Conservation (phyloP, 2,113 vertebrate species). For the Dermatemys mawii region DNA sequence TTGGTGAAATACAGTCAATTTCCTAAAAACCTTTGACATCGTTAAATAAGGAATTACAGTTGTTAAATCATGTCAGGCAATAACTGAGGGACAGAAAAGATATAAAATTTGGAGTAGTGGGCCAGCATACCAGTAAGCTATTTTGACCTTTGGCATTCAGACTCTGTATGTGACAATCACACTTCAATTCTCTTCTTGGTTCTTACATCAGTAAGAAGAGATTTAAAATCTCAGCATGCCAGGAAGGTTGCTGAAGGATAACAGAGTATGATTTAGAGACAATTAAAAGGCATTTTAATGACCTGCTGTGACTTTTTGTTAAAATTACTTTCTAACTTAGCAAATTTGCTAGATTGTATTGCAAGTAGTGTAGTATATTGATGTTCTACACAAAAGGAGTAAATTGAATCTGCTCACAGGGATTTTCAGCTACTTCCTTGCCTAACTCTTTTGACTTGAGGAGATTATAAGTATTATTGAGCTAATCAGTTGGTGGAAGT, state of each 20-base stretch:
- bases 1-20: constrained; percentile 86
- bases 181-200: constrained; percentile 24
- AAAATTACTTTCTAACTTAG: constrained; percentile 35
- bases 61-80: constrained; percentile 84
- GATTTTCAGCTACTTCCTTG: constrained; percentile 16
- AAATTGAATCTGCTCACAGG: not conserved
- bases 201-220: constrained; percentile 42
- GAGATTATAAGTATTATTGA: constrained; percentile 47
- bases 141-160: constrained; percentile 65
- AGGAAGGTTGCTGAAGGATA: constrained; percentile 38
- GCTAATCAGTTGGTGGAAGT: constrained; percentile 48
- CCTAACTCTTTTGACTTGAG: constrained; percentile 39
- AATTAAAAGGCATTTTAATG: constrained; percentile 31
- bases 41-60: constrained; percentile 85
- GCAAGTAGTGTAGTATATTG: constrained; percentile 39
- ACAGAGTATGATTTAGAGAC: not conserved
- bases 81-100: constrained; percentile 75
- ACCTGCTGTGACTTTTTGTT: constrained; percentile 44
- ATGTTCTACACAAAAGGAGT: constrained; percentile 37
- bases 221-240: constrained; percentile 49
- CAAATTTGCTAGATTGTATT: constrained; percentile 15
- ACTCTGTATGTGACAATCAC: constrained; percentile 38
- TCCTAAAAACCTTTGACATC: constrained; percentile 87
- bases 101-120: constrained; percentile 73
- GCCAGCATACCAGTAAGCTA: constrained; percentile 67